These are phyloP conservation scores for Chelonia mydas DNA, from an alignment of 2,797 vertebrate genomes.

Conservation along the genomic window DNA sequence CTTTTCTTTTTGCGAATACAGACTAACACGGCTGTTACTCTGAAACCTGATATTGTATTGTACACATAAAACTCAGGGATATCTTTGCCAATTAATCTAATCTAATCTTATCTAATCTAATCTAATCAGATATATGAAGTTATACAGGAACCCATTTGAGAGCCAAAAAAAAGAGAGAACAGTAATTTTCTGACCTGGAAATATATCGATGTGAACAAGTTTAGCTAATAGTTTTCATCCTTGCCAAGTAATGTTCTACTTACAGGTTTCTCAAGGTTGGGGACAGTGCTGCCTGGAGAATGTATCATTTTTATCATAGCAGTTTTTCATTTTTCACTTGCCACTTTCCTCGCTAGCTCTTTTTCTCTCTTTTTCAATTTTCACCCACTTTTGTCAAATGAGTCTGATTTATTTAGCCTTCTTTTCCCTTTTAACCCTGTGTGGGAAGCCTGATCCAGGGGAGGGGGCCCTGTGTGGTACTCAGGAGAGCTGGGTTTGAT, in stretches of 20 bases:
- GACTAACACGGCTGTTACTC: no score
- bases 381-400: slow-evolving; percentile 1
- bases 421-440: not conserved
- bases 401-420: slow-evolving; percentile 23
- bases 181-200: slow-evolving; percentile 68
- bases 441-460: not conserved
- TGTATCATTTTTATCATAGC: slow-evolving; percentile 38
- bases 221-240: slow-evolving; percentile 34
- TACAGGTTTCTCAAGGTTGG: slow-evolving; percentile 39
- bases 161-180: slow-evolving; percentile 17
- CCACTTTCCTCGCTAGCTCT: slow-evolving; percentile 27
- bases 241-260: slow-evolving; percentile 4
- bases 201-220: slow-evolving; percentile 47
- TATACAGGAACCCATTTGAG: slow-evolving; percentile 19
- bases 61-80: slow-evolving; percentile 1
- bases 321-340: slow-evolving; percentile 22
- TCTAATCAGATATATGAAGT: slow-evolving; percentile 47
- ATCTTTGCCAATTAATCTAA: slow-evolving; percentile 38
- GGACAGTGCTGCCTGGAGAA: slow-evolving; percentile 5
- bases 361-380: slow-evolving; percentile 53
- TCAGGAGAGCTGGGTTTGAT: no score
- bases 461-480: no score
- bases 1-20: no score
- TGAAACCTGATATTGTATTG: not conserved
- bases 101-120: slow-evolving; percentile 26